Evolutionary conservation across 2,797 vertebrate species (phyloP).

Genomic region (Karalla daura): DNA sequence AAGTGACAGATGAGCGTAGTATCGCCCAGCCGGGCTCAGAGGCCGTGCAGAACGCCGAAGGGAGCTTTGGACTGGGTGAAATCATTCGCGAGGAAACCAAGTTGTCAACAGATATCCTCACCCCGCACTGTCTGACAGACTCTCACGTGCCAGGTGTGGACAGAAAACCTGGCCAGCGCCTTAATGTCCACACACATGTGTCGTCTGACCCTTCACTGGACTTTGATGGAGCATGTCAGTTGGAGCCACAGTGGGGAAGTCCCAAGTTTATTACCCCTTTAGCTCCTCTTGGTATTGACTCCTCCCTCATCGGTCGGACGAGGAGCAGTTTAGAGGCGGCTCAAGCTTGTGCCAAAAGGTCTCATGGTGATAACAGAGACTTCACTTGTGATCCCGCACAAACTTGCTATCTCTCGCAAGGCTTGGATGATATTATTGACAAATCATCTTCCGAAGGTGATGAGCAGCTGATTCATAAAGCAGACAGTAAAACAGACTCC

Average conservation of each 20-base stretch:
- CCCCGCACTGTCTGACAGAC: constrained; percentile 8
- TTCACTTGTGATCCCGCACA: constrained; percentile 37
- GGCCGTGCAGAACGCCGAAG: constrained; percentile 38
- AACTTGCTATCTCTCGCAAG: constrained; percentile 25
- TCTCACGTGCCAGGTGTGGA: constrained; percentile 44
- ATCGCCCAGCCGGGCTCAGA: constrained; percentile 20
- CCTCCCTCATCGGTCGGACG: constrained; percentile 44
- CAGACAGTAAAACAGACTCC: constrained; percentile 24
- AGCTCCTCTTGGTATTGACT: constrained; percentile 63
- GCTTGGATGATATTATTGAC: constrained; percentile 43
- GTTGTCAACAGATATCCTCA: constrained; percentile 9
- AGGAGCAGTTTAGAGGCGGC: constrained; percentile 60
- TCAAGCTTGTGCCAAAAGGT: constrained; percentile 46
- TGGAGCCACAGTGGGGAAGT: constrained; percentile 41
- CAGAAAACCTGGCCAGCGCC: constrained; percentile 19
- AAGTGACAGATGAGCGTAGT: constrained; percentile 58
- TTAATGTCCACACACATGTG: constrained; percentile 23
- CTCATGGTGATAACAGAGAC: constrained; percentile 49
- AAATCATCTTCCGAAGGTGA: constrained; percentile 28
- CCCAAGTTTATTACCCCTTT: constrained; percentile 75
- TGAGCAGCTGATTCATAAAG: constrained; percentile 35
- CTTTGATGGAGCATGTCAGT: constrained; percentile 40
- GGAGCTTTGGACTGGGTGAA: constrained; percentile 24
- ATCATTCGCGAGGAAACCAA: constrained; percentile 23
- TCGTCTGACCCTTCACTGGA: constrained; percentile 37